Base-by-base conservation (phyloP, 1,140 invertebrate genomes). In the Argopecten irradians region DNA sequence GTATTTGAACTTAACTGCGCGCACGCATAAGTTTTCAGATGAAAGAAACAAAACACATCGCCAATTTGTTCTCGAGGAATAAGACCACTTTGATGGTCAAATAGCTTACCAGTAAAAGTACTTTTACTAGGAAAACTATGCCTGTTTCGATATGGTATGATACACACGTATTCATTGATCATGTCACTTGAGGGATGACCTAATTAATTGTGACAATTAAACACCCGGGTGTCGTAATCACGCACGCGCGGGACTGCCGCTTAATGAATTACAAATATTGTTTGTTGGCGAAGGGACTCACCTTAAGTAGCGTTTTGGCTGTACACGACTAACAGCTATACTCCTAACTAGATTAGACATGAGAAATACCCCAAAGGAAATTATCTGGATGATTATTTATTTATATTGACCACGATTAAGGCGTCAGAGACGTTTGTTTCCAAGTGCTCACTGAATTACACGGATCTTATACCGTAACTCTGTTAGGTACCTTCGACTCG, bases 191-290 rank as follows among this genome's bases (percentile, higher is more conserved):
- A 2, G 22, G 11, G 22, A 11, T 71, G 22, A 28, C 55, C 55
- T 28, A 3, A 71, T 71, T 71, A 71, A 71, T 71, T 3, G 22
- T 71, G 55, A 71, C 55, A 28, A 71, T n/a, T 71, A 71, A 71
- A 71, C 55, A 71, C 55, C 5, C 22, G 43, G n/a, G 55, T 71
- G 22, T 71, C 55, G 55, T 71, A 71, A 71, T 5, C n/a, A 71
- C 55, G 16, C 43, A 71, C n/a, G 55, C 55, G 13, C 55, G n/a
- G 28, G n/a, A 71, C 55, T 28, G 55, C 5, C 22, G 14, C 55
- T 71, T 71, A 71, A 5, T 71, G 55, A 8, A 71, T 71, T 71
- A 71, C 55, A 71, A 71, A 71, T 71, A 71, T 71, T 71, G 55
- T 71, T 71, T 71, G 22, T 8, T 71, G 1, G 14, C n/a, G 55